Evolutionary conservation across 1,140 invertebrate genomes (phyloP), one percentile per base, ranked within the genome.

Genomic region (Ptiloglossa arizonensis): DNA sequence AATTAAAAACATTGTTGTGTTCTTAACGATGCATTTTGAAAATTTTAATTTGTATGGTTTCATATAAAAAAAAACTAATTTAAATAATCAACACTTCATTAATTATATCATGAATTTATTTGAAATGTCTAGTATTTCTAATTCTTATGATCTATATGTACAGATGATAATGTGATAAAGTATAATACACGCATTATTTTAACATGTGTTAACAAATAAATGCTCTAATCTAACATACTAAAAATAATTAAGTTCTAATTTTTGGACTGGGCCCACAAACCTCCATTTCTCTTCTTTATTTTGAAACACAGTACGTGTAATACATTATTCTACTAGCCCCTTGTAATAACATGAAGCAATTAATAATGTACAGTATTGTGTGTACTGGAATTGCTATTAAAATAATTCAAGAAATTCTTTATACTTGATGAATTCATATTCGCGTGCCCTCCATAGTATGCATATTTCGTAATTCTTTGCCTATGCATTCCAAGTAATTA

Each of bases 131-230:
- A 90, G 81, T 89, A 88, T 83, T 83, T 87, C 88, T 90, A 90
- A 83, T 79, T 87, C 88, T 90, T 90, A 90, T 82, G 75, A 77
- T 60, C 85, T 90, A 90, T 91, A 91, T 91, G 83, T 91, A 91
- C 90, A 91, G 85, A 88, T 85, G 89, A 91, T 84, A 88, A 79
- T 89, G 85, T 90, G 84, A 87, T 90, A 91, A 91, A 88, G 88
- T 90, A 91, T 91, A 89, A 89, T 90, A 91, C 88, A 91, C 82
- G 84, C 87, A 88, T 88, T 89, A 87, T 89, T 74, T 83, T 88
- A 91, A 89, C 90, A 89, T 87, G 82, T 87, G 59, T 88, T 89
- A 91, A 90, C 88, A 91, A 91, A 90, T 90, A 89, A 90, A 90
- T 87, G 86, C 79, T 87, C 86, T 90, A 90, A 82, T 88, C 86